phyloP scores from a whole-genome alignment of 2,113 vertebrate species.

The Spea multiplicata region DNA sequence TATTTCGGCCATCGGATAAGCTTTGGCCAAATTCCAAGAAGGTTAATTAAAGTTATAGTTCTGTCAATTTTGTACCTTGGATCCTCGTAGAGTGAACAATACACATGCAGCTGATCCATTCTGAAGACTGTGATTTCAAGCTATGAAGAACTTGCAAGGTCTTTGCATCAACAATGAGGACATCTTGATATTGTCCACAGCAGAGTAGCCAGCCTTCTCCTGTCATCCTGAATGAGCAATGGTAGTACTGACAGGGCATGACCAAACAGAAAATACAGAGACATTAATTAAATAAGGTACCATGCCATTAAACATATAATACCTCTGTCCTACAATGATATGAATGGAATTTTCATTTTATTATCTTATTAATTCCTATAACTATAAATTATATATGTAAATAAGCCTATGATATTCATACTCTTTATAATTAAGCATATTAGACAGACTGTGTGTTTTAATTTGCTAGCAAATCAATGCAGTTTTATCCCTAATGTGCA shows the following conservation, averaged over 20 bases:
- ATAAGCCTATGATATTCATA: too few relatives aligned
- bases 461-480: too few relatives aligned
- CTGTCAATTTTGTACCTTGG: constrained; percentile 65
- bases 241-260: constrained; percentile 66
- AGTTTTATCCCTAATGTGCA: too few relatives aligned
- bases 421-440: too few relatives aligned
- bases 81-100: constrained; percentile 69
- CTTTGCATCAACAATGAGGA: constrained; percentile 72
- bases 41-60: not conserved
- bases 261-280: not conserved
- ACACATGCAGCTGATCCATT: constrained; percentile 75
- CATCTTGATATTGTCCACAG: constrained; percentile 73
- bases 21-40: not conserved
- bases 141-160: constrained; percentile 63
- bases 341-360: not conserved
- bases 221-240: constrained; percentile 72
- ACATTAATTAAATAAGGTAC: not conserved
- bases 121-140: constrained; percentile 61
- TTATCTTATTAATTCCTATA: not conserved
- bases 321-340: not conserved
- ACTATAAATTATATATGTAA: too few relatives aligned
- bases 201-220: constrained; percentile 78
- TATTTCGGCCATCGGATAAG: not conserved
- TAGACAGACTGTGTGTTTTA: too few relatives aligned
- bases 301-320: constrained; percentile 22